Evolutionary conservation across 2,113 vertebrate species (phyloP), one percentile per base, ranked within the genome.

Genomic region (Hippocampus comes): DNA sequence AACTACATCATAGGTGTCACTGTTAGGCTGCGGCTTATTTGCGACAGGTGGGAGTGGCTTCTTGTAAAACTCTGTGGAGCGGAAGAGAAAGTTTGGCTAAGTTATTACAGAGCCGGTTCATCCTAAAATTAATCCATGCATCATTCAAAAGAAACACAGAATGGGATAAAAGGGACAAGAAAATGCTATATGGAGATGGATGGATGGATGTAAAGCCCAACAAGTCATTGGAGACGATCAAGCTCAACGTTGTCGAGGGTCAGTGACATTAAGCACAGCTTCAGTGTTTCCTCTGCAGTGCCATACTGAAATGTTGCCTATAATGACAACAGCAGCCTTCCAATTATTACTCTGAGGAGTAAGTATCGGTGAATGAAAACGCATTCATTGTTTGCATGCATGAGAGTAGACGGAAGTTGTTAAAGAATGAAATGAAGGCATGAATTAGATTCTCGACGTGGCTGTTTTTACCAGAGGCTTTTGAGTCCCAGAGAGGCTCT

Each of bases 11-110:
- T 91, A 87, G 67, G 87, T 78, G 76, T 92, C 93, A 48, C 92
- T 89, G 74, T 94, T 93, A 66, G 93, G 92, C 70, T 79, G 88
- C 68, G 84, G 91, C 83, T 88, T 91, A 75, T 90, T 90, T 21
- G 91, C 87, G 0, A 93, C 79, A 6, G 93, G 92, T 21, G 93
- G 92, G 69, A 94, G 92, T n/a, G 93, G 92, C 82, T 93, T 93
- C 83, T 89, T 92, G 89, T 78, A 89, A 89, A 93, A 91, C n/a
- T 94, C 93, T 94, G 92, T 59, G 72, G 51, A 42, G 72, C 0
- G 20, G 51, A 38, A 25, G 63, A 78, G 82, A 70, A 67, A 67
- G 68, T 68, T 77, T 17, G 71, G 59, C 73, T 49, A 30, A 12
- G 46, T 88, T 81, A 89, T 70, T 38, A 9, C 63, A 56, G 20